Evolutionary conservation across 2,113 vertebrate species (phyloP).

Genomic region (Micronycteris hirsuta): DNA sequence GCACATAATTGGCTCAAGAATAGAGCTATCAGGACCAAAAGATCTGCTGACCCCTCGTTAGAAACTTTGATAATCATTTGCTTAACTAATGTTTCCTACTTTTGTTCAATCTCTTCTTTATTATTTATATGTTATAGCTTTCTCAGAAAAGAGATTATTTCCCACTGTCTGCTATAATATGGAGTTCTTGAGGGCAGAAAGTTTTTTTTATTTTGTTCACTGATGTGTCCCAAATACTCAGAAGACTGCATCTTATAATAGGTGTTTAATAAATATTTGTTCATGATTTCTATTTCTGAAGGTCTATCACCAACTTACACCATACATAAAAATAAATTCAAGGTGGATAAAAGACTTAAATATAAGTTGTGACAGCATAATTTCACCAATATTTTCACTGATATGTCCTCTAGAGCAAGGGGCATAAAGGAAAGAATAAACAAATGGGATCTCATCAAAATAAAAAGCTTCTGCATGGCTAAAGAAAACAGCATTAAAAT

Average conservation of each 20-base stretch:
- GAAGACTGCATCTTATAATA: not conserved
- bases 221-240: not conserved
- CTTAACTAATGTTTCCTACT: not conserved
- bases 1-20: not conserved
- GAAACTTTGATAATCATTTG: slow-evolving; percentile 22
- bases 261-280: not conserved
- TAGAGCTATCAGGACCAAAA: not conserved
- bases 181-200: not conserved
- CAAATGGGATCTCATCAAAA: no score
- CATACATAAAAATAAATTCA: no score
- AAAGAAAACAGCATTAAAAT: no score
- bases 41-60: not conserved
- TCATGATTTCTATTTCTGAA: not conserved
- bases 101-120: slow-evolving; percentile 25
- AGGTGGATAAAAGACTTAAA: no score
- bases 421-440: no score
- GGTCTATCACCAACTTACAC: no score
- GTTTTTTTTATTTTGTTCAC: not conserved
- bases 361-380: no score
- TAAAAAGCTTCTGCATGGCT: no score
- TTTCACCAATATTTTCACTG: no score
- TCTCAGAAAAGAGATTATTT: slow-evolving; percentile 3
- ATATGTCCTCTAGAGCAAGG: no score
- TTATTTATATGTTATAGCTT: not conserved
- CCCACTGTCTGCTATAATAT: not conserved